Evolutionary conservation across 30 jellyfish, hydroid and myxozoan species (phyloP), one percentile per base, ranked within the genome.

Genomic region (Mastigias papua): DNA sequence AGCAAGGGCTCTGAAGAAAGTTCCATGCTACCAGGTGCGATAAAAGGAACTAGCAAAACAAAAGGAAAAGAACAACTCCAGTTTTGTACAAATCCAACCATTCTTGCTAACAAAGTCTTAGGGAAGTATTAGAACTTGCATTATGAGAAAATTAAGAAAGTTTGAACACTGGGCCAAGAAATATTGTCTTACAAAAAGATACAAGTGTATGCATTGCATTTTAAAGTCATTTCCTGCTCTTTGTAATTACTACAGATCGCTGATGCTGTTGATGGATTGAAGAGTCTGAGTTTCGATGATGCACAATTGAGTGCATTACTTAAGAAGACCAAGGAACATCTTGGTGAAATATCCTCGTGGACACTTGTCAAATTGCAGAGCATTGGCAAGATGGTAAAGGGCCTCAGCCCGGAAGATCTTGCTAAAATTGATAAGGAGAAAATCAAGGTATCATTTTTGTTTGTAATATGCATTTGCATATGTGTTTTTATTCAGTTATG

Each of bases 141-240:
- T n/a, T n/a, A n/a, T n/a, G n/a, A n/a, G n/a, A n/a, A n/a, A n/a
- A n/a, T n/a, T n/a, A n/a, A n/a, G n/a, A n/a, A n/a, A n/a, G n/a
- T n/a, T n/a, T n/a, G n/a, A n/a, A n/a, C n/a, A n/a, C n/a, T n/a
- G n/a, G n/a, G n/a, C n/a, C n/a, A n/a, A n/a, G n/a, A n/a, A n/a
- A n/a, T n/a, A n/a, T n/a, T n/a, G n/a, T n/a, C n/a, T 60, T 86
- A 94, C 27, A 80, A 70, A 64, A 89, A 86, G 91, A 97, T 90
- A 35, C 1, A 27, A 8, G 69, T 11, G 54, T 37, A 37, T 37
- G 54, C 54, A 3, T 37, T 37, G 11, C 54, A 6, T 11, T 37
- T 37, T 37, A 6, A 3, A 37, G 6, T 37, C 54, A 37, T 37
- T 37, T 6, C 6, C 54, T 37, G 11, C 54, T 37, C 10, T 37